Evolutionary conservation across 2,113 vertebrate species (phyloP).

Genomic region (Calidris pygmaea): DNA sequence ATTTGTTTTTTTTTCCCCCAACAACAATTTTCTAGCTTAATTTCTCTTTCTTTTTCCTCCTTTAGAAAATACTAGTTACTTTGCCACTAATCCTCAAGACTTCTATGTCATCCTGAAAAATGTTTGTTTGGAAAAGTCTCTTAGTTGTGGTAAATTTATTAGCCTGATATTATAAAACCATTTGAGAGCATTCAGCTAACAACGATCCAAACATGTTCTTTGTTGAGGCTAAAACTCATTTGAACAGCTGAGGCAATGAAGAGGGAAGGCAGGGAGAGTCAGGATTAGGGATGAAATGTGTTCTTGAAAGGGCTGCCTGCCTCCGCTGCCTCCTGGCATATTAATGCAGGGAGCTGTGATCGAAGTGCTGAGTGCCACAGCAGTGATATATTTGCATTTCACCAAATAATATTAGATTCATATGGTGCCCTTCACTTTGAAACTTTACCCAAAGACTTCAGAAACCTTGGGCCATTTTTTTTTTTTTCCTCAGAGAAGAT

Average conservation of each 20-base stretch:
- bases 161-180: not conserved
- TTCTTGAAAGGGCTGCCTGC: not conserved
- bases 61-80: not conserved
- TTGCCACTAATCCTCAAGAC: not conserved
- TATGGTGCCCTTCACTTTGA: not conserved
- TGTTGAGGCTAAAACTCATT: not conserved
- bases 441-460: not conserved
- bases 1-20: not conserved
- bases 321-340: not conserved
- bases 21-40: not conserved
- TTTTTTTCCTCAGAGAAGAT: not conserved
- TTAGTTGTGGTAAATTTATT: not conserved
- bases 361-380: not conserved
- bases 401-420: not conserved
- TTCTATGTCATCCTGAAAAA: not conserved
- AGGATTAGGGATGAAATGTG: not conserved
- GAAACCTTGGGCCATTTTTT: not conserved
- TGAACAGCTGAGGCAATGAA: not conserved
- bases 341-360: not conserved
- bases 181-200: not conserved
- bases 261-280: not conserved
- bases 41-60: not conserved
- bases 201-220: not conserved
- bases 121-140: not conserved
- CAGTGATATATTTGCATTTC: constrained; percentile 13